Base-by-base conservation (phyloP, 2,113 vertebrate species). In the Zootoca vivipara region DNA sequence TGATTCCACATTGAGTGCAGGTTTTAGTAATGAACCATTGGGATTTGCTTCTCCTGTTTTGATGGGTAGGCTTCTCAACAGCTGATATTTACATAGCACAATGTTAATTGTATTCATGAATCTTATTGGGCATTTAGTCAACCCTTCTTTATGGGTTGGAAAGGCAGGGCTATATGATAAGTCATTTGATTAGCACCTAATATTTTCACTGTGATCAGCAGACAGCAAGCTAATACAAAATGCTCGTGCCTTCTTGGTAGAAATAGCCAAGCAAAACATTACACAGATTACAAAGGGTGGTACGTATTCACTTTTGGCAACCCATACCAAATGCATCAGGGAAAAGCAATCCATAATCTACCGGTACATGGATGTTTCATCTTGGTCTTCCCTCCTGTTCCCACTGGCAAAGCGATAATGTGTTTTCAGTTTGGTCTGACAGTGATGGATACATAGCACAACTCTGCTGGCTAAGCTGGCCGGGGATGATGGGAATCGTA, bases 261-360 rank as follows among this genome's bases (percentile, higher is more conserved):
- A 70, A 12, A 70, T 70, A 70, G 9, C 30, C 30, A 30, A 30
- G 69, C 69, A 70, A 70, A 70, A 70, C 30, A 70, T 70, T 70
- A 5, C 28, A 30, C 69, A 12, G 69, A 30, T 70, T 70, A 28
- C 42, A 52, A 56, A 15, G 74, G 35, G 42, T 42, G 38, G 20
- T 35, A 24, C 7, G 1, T 4, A 24, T 42, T 77, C 74, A 6
- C 20, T 38, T 38, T 74, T 42, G 46, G 35, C 72, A 40, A 16
- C 46, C 69, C 65, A 86, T 74, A 46, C 58, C 1, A 7, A 33
- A 18, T 18, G 69, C 64, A 6, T 2, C 5, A 67, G 77, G 64
- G 52, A 82, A 85, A 75, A 82, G 28, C n/a, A 65, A 82, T 86
- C 82, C 75, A 52, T 58, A 87, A 85, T 35, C 56, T 78, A 75